phyloP scores from a whole-genome alignment of 2,888 invertebrate species.

The Laspeyria flexula region DNA sequence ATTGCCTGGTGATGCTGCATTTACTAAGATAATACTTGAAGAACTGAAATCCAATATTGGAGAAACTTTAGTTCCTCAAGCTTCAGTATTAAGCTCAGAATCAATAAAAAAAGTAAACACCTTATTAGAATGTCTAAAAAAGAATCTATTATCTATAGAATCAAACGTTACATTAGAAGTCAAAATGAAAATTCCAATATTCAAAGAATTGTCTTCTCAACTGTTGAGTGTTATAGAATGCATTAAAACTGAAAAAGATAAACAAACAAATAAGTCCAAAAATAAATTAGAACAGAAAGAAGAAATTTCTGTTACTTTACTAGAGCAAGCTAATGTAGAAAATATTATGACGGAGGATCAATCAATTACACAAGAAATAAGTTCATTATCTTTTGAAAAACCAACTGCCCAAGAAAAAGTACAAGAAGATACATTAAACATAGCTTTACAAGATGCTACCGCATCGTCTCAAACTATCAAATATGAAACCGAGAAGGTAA shows the following conservation, averaged over 20 bases:
- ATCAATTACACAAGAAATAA: neutral
- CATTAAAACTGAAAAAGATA: constrained; percentile 33
- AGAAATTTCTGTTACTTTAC: neutral
- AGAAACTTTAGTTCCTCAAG: constrained; percentile 44
- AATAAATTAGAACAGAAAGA: neutral
- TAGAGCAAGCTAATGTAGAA: neutral
- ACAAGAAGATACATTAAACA: neutral
- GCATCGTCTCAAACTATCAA: neutral
- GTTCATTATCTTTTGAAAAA: neutral
- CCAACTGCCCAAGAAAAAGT: neutral
- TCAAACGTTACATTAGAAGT: constrained; percentile 65
- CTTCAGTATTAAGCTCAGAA: constrained; percentile 37
- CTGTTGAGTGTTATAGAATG: constrained; percentile 46
- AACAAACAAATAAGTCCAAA: neutral
- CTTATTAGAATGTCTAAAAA: constrained; percentile 47
- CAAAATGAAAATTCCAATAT: constrained; percentile 76
- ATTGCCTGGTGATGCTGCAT: constrained; percentile 73
- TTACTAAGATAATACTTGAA: constrained; percentile 73
- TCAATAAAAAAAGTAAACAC: constrained; percentile 34
- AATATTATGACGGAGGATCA: no score
- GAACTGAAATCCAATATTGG: constrained; percentile 61
- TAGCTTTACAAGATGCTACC: neutral
- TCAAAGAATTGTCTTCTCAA: constrained; percentile 59
- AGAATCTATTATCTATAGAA: constrained; percentile 54
- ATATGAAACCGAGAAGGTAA: neutral